Evolutionary conservation across 1,140 invertebrate genomes (phyloP), one percentile per base, ranked within the genome.

Genomic region (Drosophila rhopaloa): DNA sequence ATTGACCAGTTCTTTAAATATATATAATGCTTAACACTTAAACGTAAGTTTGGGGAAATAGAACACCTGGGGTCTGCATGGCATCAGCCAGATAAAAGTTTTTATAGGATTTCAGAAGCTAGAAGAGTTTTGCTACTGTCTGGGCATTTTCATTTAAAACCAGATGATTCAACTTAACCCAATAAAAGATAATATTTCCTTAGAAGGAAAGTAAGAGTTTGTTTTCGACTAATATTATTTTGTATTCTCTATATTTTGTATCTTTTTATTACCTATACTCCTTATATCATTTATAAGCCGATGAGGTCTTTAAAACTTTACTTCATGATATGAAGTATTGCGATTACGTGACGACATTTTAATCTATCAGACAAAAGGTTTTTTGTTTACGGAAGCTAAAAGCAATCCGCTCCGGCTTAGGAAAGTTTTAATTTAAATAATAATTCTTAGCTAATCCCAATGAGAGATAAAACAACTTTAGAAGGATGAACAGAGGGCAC

Each of bases 51-150:
- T 50, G 13, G 46, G 32, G 16, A 6, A 35, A 37, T 10, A 35
- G 14, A 68, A 38, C 67, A 70, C 41, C 57, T 57, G n/a, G 16
- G 1, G 2, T 24, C 16, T 27, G 65, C 48, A 29, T 70, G 66
- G 40, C 10, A 3, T 46, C 35, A 11, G 6, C 10, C 16, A 32
- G 27, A 70, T 57, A 57, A 48, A 19, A 10, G 7, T 7, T 0
- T 37, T 48, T 48, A 24, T 57, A 40, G 32, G 13, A 9, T 7
- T 44, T 19, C 50, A 43, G 67, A 71, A 71, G 67, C 67, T 40
- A 13, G 13, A 29, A 55, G 14, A 19, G 24, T 14, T 56, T 19
- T n/a, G 47, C 62, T 56, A 65, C 60, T 44, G 60, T 53, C 60
- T 68, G 65, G 37, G 10, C 37, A 37, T 35, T 65, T 50, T 16